Evolutionary conservation across 2,888 invertebrate genomes (phyloP).

Genomic region (Eurois occulta): DNA sequence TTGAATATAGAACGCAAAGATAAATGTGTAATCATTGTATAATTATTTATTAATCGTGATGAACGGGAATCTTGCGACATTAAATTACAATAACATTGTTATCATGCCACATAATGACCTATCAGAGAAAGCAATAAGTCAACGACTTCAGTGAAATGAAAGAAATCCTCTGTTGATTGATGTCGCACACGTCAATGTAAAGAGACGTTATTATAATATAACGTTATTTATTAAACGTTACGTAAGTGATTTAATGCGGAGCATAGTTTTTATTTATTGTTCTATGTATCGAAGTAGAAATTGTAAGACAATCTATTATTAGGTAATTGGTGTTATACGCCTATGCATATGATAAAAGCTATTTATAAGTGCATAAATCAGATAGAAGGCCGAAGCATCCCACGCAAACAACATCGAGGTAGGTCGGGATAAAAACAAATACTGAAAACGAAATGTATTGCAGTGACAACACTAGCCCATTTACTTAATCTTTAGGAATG

Average conservation of each 20-base stretch:
- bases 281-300: slow-evolving; percentile 40
- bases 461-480: slow-evolving; percentile 26
- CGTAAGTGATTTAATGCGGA: slow-evolving; percentile 66
- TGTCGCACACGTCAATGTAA: slow-evolving; percentile 71
- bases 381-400: slow-evolving; percentile 81
- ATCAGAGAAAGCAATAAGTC: slow-evolving; percentile 83
- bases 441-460: slow-evolving; percentile 68
- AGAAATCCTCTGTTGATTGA: slow-evolving; percentile 77
- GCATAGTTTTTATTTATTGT: slow-evolving; percentile 48
- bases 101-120: slow-evolving; percentile 82
- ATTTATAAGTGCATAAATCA: slow-evolving; percentile 86
- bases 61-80: slow-evolving; percentile 71
- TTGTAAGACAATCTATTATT: slow-evolving; percentile 70
- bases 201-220: slow-evolving; percentile 69
- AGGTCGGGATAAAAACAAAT: slow-evolving; percentile 85
- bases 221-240: slow-evolving; percentile 72
- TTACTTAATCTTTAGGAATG: slow-evolving; percentile 69
- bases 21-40: slow-evolving; percentile 65
- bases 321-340: slow-evolving; percentile 74
- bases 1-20: slow-evolving; percentile 75
- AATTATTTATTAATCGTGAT: slow-evolving; percentile 71
- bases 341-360: slow-evolving; percentile 78
- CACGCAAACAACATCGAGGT: slow-evolving; percentile 83
- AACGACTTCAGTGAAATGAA: slow-evolving; percentile 82
- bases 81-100: slow-evolving; percentile 83